phyloP scores from a whole-genome alignment of 2,888 invertebrate species.

The Micoletzkya japonica region DNA sequence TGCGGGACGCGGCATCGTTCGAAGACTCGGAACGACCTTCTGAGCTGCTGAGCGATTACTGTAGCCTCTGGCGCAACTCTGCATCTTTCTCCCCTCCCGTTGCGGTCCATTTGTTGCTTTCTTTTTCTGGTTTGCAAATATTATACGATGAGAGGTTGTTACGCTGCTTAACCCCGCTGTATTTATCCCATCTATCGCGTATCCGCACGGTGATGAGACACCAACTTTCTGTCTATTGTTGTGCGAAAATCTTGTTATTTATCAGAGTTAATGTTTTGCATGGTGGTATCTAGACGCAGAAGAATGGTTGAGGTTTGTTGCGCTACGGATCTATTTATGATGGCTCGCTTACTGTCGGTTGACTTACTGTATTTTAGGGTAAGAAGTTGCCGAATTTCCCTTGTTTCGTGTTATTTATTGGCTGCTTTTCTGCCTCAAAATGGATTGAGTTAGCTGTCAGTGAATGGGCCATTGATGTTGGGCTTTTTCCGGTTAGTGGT shows the following conservation, averaged over 20 bases:
- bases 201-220: too few relatives aligned
- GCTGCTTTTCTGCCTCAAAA: neutral
- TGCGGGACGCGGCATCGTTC: slow-evolving; percentile 8
- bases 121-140: neutral
- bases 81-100: neutral
- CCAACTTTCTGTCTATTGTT: too few relatives aligned
- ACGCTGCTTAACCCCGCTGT: neutral
- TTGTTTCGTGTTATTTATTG: too few relatives aligned
- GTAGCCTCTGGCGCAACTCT: neutral
- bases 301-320: too few relatives aligned
- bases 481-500: neutral
- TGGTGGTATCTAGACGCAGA: too few relatives aligned
- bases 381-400: too few relatives aligned
- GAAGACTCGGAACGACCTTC: slow-evolving; percentile 18
- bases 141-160: neutral
- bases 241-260: too few relatives aligned
- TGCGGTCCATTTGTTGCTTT: neutral
- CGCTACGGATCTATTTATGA: too few relatives aligned
- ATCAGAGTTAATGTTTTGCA: too few relatives aligned
- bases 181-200: too few relatives aligned
- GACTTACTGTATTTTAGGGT: too few relatives aligned
- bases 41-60: neutral
- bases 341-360: too few relatives aligned
- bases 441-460: neutral
- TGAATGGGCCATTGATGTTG: neutral